Conservation (phyloP, 2,113 vertebrate genomes). For the Arvicanthis niloticus region DNA sequence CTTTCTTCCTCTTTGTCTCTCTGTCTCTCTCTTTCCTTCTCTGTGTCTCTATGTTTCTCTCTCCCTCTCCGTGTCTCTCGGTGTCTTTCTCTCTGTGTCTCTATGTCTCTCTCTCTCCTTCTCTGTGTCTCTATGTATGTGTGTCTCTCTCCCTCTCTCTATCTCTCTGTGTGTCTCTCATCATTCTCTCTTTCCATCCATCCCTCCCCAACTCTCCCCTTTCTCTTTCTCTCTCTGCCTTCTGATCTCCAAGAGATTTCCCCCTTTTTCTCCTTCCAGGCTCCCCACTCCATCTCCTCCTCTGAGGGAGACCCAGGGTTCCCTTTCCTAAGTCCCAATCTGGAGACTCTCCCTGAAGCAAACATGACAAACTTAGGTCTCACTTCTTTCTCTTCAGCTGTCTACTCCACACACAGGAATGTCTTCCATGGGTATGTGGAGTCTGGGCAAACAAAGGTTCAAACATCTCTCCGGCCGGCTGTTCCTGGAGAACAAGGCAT, state of each 20-base stretch:
- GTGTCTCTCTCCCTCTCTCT: neutral
- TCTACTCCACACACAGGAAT: neutral
- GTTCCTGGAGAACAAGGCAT: neutral
- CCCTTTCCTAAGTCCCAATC: too few relatives aligned
- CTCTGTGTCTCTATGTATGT: too few relatives aligned
- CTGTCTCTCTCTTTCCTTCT: too few relatives aligned
- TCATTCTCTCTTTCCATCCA: too few relatives aligned
- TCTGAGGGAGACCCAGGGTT: too few relatives aligned
- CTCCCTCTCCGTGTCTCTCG: rapidly evolving
- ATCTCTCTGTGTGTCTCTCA: neutral
- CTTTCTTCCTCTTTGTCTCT: neutral
- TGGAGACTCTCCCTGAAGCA: neutral
- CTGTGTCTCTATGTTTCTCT: neutral
- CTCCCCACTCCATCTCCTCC: neutral
- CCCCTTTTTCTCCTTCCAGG: neutral
- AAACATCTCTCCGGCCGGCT: rapidly evolving
- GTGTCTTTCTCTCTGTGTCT: too few relatives aligned
- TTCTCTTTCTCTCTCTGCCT: neutral
- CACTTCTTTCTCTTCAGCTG: neutral
- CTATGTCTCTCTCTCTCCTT: too few relatives aligned
- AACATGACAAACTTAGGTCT: neutral
- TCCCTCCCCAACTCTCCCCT: neutral
- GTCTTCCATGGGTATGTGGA: neutral
- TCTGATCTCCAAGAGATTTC: neutral
- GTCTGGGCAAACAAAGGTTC: neutral